phyloP scores from a whole-genome alignment of 2,888 invertebrate species.

The Nesidiocoris tenuis region DNA sequence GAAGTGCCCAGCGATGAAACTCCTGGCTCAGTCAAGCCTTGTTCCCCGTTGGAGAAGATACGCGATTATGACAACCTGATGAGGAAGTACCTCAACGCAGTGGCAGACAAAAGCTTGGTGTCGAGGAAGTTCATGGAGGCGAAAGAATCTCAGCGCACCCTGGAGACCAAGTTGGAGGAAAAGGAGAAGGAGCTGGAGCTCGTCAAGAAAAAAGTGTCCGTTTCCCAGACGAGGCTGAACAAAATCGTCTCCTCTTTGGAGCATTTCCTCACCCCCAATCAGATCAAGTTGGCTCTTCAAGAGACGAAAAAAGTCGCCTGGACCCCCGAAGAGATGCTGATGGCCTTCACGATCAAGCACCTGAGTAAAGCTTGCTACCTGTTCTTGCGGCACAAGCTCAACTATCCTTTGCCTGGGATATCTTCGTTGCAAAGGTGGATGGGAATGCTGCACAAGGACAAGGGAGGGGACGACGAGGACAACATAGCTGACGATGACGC shows the following conservation, averaged over 20 bases:
- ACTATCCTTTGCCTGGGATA: conserved; percentile 40
- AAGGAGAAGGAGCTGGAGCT: conserved; percentile 28
- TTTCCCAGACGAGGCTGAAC: conserved; percentile 9
- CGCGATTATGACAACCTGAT: conserved; percentile 39
- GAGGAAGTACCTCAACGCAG: conserved; percentile 33
- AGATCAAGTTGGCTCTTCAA: conserved; percentile 36
- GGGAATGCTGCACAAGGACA: conserved; percentile 34
- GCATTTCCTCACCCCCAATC: conserved; percentile 38
- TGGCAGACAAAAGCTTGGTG: conserved; percentile 32
- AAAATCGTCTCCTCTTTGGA: conserved; percentile 17
- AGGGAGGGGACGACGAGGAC: conserved; percentile 23
- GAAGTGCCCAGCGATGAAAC: not conserved
- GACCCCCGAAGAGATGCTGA: conserved; percentile 41
- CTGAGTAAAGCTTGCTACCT: conserved; percentile 41
- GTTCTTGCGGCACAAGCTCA: conserved; percentile 37
- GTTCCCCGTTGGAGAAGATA: conserved; percentile 17
- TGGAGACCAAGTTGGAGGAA: conserved; percentile 22
- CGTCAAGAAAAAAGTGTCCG: conserved; percentile 16
- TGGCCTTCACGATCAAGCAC: conserved; percentile 40
- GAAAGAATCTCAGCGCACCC: conserved; percentile 29
- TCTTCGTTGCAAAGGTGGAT: conserved; percentile 40
- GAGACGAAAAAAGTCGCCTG: conserved; percentile 40
- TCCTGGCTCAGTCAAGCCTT: not conserved
- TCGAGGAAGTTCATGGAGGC: conserved; percentile 30
- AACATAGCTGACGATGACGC: conserved; percentile 30